Evolutionary conservation across 2,888 invertebrate species (phyloP), one percentile per base, ranked within the genome.

Genomic region (Panorpa germanica): DNA sequence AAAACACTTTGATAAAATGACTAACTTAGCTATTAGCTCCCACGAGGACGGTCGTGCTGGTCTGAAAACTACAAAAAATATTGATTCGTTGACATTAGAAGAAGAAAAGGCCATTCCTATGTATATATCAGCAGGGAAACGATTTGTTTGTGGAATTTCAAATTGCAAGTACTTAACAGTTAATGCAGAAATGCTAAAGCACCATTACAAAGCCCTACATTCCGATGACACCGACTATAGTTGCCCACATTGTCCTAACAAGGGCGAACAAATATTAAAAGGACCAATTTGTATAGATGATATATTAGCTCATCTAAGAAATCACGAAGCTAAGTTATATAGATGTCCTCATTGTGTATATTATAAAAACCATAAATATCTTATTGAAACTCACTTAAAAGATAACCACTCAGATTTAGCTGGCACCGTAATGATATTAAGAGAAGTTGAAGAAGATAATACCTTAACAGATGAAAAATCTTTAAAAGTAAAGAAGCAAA

Each of bases 1-100:
- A 45, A 68, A 65, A 39, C 77, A 81, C 63, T 83, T 82, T 44
- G 82, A 83, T 47, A 77, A 73, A 47, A 83, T 83, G 83, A 63
- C 72, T 1, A 83, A 83, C 47, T 59, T 81, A 11, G 81, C 83
- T 0, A 70, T 73, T n/a, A 77, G 73, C 39, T 77, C 70, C 8
- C 1, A 26, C 39, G 2, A 31, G 37, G 2, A 37, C 37, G 5
- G 36, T 41, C 3, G 20, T 37, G 8, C 28, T 40, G 2, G 37
- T 49, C 40, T 49, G 2, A 53, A 49, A 22, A 39, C 39, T 4
- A 46, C 46, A 0, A 36, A 47, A 1, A 45, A 24, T 25, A n/a
- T n/a, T n/a, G n/a, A n/a, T n/a, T n/a, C n/a, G n/a, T n/a, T n/a
- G n/a, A n/a, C n/a, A n/a, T n/a, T n/a, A 25, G 15, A 14, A 22